Evolutionary conservation across 1,140 invertebrate genomes (phyloP).

Genomic region (Tribolium castaneum): DNA sequence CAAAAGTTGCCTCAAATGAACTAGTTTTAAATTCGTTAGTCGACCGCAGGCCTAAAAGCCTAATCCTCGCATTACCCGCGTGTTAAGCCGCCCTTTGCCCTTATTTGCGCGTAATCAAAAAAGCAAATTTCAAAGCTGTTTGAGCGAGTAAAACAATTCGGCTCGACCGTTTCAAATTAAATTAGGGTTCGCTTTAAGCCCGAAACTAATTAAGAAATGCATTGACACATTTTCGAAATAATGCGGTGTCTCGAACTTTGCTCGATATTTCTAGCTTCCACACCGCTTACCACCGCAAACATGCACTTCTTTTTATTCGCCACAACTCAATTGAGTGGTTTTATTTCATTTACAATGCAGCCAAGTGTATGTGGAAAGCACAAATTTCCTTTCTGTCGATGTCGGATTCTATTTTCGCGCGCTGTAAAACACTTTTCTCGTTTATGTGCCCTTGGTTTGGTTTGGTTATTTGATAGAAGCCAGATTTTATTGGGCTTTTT

Average conservation of each 20-base stretch:
- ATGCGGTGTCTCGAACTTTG: no score
- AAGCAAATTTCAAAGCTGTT: background rate
- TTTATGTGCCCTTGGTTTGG: background rate
- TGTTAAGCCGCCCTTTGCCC: background rate
- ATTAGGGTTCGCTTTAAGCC: background rate
- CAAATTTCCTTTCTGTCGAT: background rate
- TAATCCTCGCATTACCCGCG: background rate
- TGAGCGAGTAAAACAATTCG: background rate
- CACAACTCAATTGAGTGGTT: slow-evolving; percentile 7
- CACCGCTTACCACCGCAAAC: slow-evolving; percentile 28
- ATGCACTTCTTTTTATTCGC: slow-evolving; percentile 12
- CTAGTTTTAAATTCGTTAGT: background rate
- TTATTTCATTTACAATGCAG: slow-evolving; percentile 22
- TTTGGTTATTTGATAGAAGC: slow-evolving; percentile 16
- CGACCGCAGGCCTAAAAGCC: background rate
- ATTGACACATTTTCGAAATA: no score
- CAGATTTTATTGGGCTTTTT: no score
- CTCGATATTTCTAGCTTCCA: background rate
- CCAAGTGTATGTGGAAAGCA: background rate
- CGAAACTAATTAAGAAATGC: background rate
- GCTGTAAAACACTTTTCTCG: background rate
- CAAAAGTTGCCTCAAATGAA: no score
- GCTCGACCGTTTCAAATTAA: slow-evolving; percentile 1
- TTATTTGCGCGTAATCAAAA: background rate
- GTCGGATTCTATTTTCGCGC: background rate